Conservation (phyloP, 2,113 vertebrate genomes). For the Colistium nudipinnis region DNA sequence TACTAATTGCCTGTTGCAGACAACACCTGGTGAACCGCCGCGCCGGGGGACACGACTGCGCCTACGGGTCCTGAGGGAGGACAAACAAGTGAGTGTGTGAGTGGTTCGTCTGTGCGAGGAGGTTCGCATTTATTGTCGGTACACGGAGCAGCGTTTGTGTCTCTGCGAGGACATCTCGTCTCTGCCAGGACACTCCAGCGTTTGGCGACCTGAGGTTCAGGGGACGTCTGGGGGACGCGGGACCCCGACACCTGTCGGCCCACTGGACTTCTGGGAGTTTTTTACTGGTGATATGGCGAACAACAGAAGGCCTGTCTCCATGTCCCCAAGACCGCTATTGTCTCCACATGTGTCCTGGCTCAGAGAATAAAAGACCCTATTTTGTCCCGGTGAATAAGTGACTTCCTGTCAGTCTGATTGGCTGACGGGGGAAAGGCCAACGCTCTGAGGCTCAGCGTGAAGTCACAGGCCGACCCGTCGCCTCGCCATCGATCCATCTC, state of each 20-base stretch:
- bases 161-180: neutral
- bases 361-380: no score
- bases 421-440: slow-evolving; percentile 74
- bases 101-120: slow-evolving; percentile 17
- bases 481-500: slow-evolving; percentile 79
- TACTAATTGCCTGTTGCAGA: slow-evolving; percentile 89
- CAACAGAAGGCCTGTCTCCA: no score
- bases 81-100: slow-evolving; percentile 67
- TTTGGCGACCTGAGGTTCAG: no score
- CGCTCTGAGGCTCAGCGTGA: slow-evolving; percentile 36
- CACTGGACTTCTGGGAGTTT: no score
- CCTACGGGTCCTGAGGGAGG: slow-evolving; percentile 78
- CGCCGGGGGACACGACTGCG: slow-evolving; percentile 80
- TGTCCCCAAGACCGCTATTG: no score
- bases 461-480: slow-evolving; percentile 35
- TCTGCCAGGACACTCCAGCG: neutral
- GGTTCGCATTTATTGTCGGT: no score
- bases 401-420: slow-evolving; percentile 66
- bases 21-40: slow-evolving; percentile 86
- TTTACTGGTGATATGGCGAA: no score
- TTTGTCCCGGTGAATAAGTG: slow-evolving; percentile 31
- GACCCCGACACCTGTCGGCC: no score
- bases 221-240: no score
- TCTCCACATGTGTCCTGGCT: neutral
- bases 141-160: slow-evolving; percentile 4